phyloP scores from a whole-genome alignment of 2,113 vertebrate species.

The Sturnira hondurensis region DNA sequence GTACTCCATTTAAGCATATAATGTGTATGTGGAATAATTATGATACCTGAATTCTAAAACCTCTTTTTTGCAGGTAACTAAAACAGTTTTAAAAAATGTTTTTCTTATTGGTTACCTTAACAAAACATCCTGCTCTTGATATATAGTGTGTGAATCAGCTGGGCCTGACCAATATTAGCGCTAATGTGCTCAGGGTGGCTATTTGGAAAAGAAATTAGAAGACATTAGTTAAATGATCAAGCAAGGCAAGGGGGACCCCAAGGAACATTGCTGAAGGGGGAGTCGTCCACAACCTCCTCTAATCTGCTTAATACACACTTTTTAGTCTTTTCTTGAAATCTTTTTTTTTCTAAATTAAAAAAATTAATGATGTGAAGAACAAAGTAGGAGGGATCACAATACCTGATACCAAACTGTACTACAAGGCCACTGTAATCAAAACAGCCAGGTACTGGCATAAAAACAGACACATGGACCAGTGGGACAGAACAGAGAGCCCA shows the following conservation, averaged over 20 bases:
- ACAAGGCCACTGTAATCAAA: too few relatives aligned
- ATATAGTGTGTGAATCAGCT: background rate
- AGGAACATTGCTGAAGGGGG: background rate
- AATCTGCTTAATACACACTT: background rate
- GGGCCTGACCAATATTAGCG: background rate
- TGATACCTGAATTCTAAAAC: slow-evolving; percentile 44
- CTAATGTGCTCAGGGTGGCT: background rate
- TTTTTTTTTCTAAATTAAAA: background rate
- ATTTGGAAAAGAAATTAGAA: slow-evolving; percentile 40
- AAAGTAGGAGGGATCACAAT: too few relatives aligned
- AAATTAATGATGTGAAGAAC: background rate
- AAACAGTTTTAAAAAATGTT: slow-evolving; percentile 20
- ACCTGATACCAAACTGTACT: too few relatives aligned
- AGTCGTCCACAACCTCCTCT: background rate
- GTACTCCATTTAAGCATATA: slow-evolving; percentile 62
- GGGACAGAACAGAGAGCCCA: too few relatives aligned
- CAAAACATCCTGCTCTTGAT: background rate
- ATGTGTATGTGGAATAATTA: slow-evolving; percentile 8
- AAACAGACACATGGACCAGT: too few relatives aligned
- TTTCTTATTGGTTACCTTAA: slow-evolving; percentile 20
- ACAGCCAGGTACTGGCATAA: too few relatives aligned
- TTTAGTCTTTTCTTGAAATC: background rate
- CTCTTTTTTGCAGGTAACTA: slow-evolving; percentile 21
- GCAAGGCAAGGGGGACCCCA: background rate
- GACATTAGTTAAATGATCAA: slow-evolving; percentile 12